A percentile compares a stretch with the other conserved stretches of the same genome.
Conservation (phyloP, 2,888 invertebrate genomes). For the Rhorus exstirpatorius region DNA sequence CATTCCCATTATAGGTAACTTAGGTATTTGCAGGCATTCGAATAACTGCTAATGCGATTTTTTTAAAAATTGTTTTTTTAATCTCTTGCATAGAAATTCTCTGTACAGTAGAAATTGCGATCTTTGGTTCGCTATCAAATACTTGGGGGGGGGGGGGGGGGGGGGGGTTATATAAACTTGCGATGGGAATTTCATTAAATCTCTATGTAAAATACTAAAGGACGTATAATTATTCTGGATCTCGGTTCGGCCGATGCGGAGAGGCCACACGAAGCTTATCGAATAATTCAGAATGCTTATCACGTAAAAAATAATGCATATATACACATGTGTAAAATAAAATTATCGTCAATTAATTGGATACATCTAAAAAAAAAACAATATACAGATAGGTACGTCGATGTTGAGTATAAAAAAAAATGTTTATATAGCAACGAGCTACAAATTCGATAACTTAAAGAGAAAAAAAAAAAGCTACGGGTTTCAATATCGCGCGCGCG, state of each 20-base stretch:
- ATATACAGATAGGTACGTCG: conserved; percentile 38
- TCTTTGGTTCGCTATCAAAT: conserved; percentile 73
- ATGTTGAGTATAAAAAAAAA: background rate
- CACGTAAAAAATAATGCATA: conserved; percentile 39
- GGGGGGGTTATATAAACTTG: conserved; percentile 45
- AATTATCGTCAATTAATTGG: conserved; percentile 28
- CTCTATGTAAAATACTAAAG: conserved; percentile 42
- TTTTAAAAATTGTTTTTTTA: conserved; percentile 18
- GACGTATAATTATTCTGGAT: conserved; percentile 28
- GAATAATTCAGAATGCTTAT: conserved; percentile 24
- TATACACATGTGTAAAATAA: conserved; percentile 57
- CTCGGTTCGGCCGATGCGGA: conserved; percentile 8
- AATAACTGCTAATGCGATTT: conserved; percentile 10
- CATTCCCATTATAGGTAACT: background rate
- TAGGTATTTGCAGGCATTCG: background rate
- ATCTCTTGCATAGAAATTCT: conserved; percentile 62
- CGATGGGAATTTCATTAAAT: conserved; percentile 57
- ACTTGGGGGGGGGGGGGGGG: conserved; percentile 33
- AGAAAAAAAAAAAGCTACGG: background rate
- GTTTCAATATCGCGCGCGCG: conserved; percentile 5
- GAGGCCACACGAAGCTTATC: background rate
- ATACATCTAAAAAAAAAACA: conserved; percentile 40
- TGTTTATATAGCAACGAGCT: background rate
- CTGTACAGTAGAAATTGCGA: conserved; percentile 69
- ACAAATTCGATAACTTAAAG: conserved; percentile 13